Evolutionary conservation across 2,888 invertebrate species (phyloP), one percentile per base, ranked within the genome.

Genomic region (Heteromurus nitidus): DNA sequence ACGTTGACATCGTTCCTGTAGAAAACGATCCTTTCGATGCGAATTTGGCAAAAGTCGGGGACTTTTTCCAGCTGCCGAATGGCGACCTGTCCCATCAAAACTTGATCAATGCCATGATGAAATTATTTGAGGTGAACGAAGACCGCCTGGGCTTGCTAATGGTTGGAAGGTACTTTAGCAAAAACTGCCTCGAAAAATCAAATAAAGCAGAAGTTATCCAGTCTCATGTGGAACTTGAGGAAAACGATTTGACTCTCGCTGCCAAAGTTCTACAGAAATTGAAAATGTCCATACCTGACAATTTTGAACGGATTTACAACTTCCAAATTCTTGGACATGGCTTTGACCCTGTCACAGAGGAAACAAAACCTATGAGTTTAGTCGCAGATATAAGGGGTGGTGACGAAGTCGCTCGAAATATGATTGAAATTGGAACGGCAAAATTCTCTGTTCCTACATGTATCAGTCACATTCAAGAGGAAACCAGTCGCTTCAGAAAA

Each of bases 61-160:
- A 64, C 11, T 81, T 67, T 53, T 81, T 69, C n/a, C 5, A 31
- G n/a, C 74, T 81, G 18, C 75, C 81, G 2, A 69, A 75, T 28
- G 69, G 53, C 18, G 47, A 44, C 13, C 44, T 47, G 0, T 80
- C 80, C 67, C 80, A 73, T 31, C 26, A 20, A 16, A 80, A 80
- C 24, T 67, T 80, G 22, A 67, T 70, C n/a, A n/a, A 72, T 28
- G 73, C 65, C 0, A 80, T 80, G 67, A 0, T 20, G 1, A 28
- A 55, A 16, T 3, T 7, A 20, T 44, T 67, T 16, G 18, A 24
- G 3, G 24, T 13, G 22, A 73, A 55, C 16, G n/a, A 44, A 9
- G 80, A 80, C 22, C 20, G 16, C 16, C 28, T 80, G 9, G 73
- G 67, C 3, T n/a, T 2, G 1, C 60, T 80, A 0, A 24, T 67